phyloP scores from a whole-genome alignment of 1,140 invertebrate genomes.

The Magallana angulata region DNA sequence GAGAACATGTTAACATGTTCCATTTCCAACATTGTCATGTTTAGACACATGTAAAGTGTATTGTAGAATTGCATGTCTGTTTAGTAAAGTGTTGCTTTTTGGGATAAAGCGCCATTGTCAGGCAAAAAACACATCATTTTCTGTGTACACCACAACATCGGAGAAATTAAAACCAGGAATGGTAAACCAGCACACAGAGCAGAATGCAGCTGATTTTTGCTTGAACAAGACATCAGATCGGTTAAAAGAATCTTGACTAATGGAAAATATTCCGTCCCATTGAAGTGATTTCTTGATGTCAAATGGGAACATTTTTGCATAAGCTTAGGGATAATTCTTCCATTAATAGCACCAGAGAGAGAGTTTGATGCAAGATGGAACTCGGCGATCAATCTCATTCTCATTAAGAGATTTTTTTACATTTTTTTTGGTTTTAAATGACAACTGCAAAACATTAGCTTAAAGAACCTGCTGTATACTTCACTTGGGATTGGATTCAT shows the following conservation, averaged over 20 bases:
- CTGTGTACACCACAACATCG: not conserved
- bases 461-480: not conserved
- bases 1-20: no score
- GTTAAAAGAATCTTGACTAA: not conserved
- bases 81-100: not conserved
- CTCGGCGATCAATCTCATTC: not conserved
- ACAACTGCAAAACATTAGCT: not conserved
- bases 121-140: not conserved
- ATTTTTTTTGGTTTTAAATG: not conserved
- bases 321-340: not conserved
- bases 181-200: not conserved
- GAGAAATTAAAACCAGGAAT: not conserved
- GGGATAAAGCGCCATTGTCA: not conserved
- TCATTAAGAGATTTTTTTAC: not conserved
- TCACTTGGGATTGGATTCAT: not conserved
- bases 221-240: not conserved
- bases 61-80: not conserved
- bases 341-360: not conserved
- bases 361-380: not conserved
- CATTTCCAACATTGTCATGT: no score
- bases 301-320: conserved; percentile 1
- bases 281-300: not conserved
- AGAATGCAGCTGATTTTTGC: not conserved
- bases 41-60: no score
- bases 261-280: not conserved